Conservation (phyloP, 2,888 invertebrate genomes). For the Meloe dianella region DNA sequence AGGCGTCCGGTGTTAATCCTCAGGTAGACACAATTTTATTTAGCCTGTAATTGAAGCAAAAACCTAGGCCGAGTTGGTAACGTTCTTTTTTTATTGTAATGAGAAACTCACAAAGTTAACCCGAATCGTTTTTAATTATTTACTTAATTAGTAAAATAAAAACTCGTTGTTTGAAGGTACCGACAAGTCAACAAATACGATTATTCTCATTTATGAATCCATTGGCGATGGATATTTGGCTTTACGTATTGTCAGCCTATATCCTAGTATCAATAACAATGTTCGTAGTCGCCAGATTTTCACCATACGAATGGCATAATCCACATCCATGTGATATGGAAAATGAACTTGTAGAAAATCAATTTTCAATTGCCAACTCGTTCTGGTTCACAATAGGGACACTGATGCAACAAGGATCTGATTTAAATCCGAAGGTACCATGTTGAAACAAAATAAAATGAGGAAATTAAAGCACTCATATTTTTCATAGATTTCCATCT, state of each 20-base stretch:
- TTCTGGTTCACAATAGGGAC: slow-evolving; percentile 92
- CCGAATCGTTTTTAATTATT: slow-evolving; percentile 12
- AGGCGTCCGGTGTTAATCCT: slow-evolving; percentile 67
- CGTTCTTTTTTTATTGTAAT: not conserved
- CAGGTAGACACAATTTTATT: slow-evolving; percentile 55
- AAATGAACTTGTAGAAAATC: slow-evolving; percentile 72
- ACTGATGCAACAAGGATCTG: slow-evolving; percentile 84
- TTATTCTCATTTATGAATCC: slow-evolving; percentile 89
- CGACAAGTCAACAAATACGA: slow-evolving; percentile 72
- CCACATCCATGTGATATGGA: slow-evolving; percentile 71
- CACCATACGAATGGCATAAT: slow-evolving; percentile 81
- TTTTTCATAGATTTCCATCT: slow-evolving; percentile 33
- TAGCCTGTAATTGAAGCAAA: slow-evolving; percentile 8
- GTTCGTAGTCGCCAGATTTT: slow-evolving; percentile 80
- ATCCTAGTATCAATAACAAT: slow-evolving; percentile 78
- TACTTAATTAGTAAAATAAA: not conserved
- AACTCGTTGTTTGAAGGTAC: slow-evolving; percentile 62
- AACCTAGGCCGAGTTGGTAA: slow-evolving; percentile 11
- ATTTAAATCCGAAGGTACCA: slow-evolving; percentile 75
- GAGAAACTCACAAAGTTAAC: not conserved
- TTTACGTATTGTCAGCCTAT: slow-evolving; percentile 82
- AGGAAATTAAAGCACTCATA: slow-evolving; percentile 46
- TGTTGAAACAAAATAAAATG: slow-evolving; percentile 14
- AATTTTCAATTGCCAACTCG: slow-evolving; percentile 82
- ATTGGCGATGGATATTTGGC: slow-evolving; percentile 84